Conservation (phyloP, 2,113 vertebrate species). For the Anarrhichthys ocellatus region DNA sequence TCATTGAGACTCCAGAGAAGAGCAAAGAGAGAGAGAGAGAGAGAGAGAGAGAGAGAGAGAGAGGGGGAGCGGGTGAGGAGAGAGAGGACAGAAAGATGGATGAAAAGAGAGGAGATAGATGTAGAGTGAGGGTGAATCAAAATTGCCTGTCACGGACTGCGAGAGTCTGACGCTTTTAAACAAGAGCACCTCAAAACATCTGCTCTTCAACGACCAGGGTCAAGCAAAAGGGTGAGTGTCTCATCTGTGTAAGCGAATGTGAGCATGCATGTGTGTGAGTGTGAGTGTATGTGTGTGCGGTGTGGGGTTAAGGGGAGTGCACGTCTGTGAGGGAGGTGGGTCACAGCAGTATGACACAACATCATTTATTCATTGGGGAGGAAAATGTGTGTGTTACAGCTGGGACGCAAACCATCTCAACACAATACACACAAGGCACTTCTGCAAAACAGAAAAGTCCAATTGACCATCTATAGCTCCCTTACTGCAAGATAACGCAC, state of each 20-base stretch:
- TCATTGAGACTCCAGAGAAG: slow-evolving; percentile 73
- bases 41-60: slow-evolving; percentile 43
- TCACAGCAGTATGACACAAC: slow-evolving; percentile 64
- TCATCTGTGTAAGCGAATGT: slow-evolving; percentile 14
- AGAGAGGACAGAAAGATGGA: slow-evolving; percentile 49
- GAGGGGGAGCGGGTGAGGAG: neutral
- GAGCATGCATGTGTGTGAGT: neutral
- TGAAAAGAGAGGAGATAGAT: slow-evolving; percentile 44
- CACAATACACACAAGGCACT: slow-evolving; percentile 39
- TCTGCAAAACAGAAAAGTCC: slow-evolving; percentile 49
- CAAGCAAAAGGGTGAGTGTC: slow-evolving; percentile 36
- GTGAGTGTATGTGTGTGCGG: neutral
- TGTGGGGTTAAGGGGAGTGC: slow-evolving; percentile 33
- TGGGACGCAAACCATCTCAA: slow-evolving; percentile 57
- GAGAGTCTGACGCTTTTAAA: slow-evolving; percentile 17
- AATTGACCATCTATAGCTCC: slow-evolving; percentile 47
- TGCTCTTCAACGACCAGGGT: slow-evolving; percentile 56
- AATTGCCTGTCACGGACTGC: slow-evolving; percentile 36
- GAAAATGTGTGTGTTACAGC: slow-evolving; percentile 61
- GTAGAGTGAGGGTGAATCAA: slow-evolving; percentile 26
- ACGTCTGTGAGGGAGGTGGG: slow-evolving; percentile 29
- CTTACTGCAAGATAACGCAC: slow-evolving; percentile 12
- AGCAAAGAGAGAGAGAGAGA: slow-evolving; percentile 43
- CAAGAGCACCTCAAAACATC: slow-evolving; percentile 59
- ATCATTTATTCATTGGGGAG: slow-evolving; percentile 71